Evolutionary conservation across 2,113 vertebrate species (phyloP), one percentile per base, ranked within the genome.

Genomic region (Beaufortia kweichowensis): DNA sequence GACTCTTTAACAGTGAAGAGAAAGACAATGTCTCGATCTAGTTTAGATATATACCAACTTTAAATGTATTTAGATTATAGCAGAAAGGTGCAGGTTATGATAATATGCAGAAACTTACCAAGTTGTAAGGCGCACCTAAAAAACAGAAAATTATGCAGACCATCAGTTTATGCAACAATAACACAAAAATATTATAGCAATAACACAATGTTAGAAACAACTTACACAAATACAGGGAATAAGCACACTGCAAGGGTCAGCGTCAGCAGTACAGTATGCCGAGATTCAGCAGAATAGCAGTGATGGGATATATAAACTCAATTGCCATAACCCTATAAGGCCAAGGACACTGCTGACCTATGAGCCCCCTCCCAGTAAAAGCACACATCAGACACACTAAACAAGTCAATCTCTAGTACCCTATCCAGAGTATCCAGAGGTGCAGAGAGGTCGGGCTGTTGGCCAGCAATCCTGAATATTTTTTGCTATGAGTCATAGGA

Each of bases 231-330:
- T 26, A 57, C 23, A 56, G 11, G 28, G 26, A 72, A 81, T 77
- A 88, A 85, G 85, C 76, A 87, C 86, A 26, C 41, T 61, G 78
- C 17, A 23, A 75, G 59, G 23, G 5, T 26, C 15, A 43, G 33
- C 50, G 62, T n/a, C 50, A 69, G 55, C 41, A 28, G n/a, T 61
- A 24, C 55, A 33, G 28, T 39, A 77, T 80, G 75, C 70, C 84
- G 76, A 80, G 84, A 84, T 73, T 35, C 86, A 57, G 53, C 77
- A 65, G 33, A 79, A 56, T 63, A 24, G 23, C 76, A 60, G 74
- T 75, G 75, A 87, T 90, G 86, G 84, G 83, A 89, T 91, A 85
- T 91, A 91, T 91, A 92, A 90, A 83, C 84, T 84, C 56, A 43
- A 83, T 75, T 85, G 81, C 86, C 76, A 79, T 86, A 78, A 75